A percentile compares a stretch with the other conserved stretches of the same genome.
Evolutionary conservation across 2,113 vertebrate species (phyloP).

Genomic region (Galbula dea): DNA sequence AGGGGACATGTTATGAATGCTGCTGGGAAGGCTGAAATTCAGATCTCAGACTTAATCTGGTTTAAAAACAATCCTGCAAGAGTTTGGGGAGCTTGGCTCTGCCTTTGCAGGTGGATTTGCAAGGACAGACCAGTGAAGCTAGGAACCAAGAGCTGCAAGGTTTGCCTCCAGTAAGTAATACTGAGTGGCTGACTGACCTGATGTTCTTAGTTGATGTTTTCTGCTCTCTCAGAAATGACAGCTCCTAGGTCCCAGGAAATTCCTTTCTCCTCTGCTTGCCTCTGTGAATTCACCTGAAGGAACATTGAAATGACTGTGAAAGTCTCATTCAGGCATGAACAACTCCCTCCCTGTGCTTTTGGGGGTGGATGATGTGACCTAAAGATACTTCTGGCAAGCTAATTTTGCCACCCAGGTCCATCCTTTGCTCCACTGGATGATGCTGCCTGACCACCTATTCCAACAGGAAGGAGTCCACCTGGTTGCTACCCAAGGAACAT

Average conservation of each 20-base stretch:
- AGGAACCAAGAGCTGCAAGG: neutral
- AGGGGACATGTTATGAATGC: rapidly evolving
- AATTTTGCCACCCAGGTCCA: neutral
- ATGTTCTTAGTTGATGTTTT: neutral
- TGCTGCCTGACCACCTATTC: neutral
- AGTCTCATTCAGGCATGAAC: neutral
- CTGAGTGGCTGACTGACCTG: neutral
- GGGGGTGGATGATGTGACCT: neutral
- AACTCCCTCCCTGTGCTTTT: neutral
- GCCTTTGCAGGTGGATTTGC: neutral
- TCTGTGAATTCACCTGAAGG: neutral
- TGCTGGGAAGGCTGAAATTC: neutral
- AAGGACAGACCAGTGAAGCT: neutral
- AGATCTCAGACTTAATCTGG: neutral
- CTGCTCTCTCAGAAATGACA: neutral
- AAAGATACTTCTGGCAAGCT: neutral
- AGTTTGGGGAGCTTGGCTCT: neutral
- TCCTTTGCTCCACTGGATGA: neutral
- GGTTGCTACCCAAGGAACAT: neutral
- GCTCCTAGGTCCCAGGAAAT: neutral
- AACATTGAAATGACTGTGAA: neutral
- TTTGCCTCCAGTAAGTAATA: neutral
- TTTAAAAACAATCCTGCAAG: neutral
- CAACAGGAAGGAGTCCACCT: neutral
- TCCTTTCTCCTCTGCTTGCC: neutral